These are phyloP conservation scores for Psittacula echo DNA, from an alignment of 2,797 vertebrate genomes.

Conservation along the genomic window DNA sequence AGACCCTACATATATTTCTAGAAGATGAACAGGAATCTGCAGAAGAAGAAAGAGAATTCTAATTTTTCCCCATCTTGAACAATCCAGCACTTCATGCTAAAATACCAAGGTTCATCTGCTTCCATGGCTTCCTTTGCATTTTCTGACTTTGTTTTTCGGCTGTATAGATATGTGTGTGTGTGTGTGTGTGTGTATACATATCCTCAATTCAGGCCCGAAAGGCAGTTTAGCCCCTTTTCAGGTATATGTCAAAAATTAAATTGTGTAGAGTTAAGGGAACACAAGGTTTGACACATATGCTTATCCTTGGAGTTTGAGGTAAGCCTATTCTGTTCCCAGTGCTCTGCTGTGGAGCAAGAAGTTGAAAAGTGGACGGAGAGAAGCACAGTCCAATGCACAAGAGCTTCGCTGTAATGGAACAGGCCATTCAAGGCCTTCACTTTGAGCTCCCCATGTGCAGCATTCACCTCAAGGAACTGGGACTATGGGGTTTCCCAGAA, in stretches of 20 bases:
- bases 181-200: not conserved
- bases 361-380: not conserved
- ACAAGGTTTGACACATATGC: not conserved
- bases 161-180: not conserved
- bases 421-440: not conserved
- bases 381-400: not conserved
- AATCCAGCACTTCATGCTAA: not conserved
- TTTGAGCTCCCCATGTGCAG: rapidly evolving
- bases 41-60: not conserved
- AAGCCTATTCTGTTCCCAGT: not conserved
- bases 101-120: not conserved
- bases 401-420: not conserved
- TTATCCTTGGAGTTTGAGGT: not conserved
- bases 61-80: not conserved
- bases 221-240: not conserved
- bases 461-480: not conserved
- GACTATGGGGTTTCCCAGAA: not conserved
- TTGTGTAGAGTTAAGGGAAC: not conserved
- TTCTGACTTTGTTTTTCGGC: not conserved
- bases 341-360: not conserved
- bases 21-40: not conserved
- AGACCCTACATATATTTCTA: not conserved
- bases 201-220: not conserved
- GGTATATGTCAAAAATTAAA: not conserved
- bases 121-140: not conserved